phyloP scores from a whole-genome alignment of 1,140 invertebrate species.

The Hetaerina americana region DNA sequence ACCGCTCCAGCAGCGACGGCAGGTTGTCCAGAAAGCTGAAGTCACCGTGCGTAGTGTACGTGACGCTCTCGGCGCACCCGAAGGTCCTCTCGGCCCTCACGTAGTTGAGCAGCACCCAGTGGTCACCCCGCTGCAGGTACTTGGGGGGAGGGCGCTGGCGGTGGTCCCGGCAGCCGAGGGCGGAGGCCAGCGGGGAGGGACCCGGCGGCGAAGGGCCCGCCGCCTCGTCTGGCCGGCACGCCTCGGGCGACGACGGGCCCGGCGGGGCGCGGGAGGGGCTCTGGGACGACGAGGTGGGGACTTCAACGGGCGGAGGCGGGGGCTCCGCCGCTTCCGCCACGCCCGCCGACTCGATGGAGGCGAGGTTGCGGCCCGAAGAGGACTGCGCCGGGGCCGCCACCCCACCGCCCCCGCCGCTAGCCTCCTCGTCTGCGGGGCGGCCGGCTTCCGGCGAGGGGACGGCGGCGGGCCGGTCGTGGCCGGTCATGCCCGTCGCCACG shows the following conservation, averaged over 20 bases:
- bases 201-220: background rate
- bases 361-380: conserved; percentile 11
- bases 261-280: background rate
- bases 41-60: conserved; percentile 84
- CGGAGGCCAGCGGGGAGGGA: background rate
- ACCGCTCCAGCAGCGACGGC: conserved; percentile 60
- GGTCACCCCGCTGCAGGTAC: conserved; percentile 67
- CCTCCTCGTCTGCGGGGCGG: no score
- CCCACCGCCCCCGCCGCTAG: background rate
- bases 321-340: background rate
- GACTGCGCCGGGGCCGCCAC: background rate
- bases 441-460: conserved; percentile 6
- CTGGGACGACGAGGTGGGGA: no score
- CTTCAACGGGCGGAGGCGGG: background rate
- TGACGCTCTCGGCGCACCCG: conserved; percentile 69
- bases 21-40: conserved; percentile 85
- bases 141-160: conserved; percentile 42
- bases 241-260: background rate
- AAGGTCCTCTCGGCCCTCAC: conserved; percentile 42
- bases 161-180: conserved; percentile 44
- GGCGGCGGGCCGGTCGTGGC: conserved; percentile 11
- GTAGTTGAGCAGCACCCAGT: conserved; percentile 84
- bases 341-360: conserved; percentile 10
- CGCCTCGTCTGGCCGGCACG: background rate
- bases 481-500: conserved; percentile 40